A percentile compares a stretch with the other conserved stretches of the same genome.
phyloP scores from a whole-genome alignment of 2,113 vertebrate species.

The Apistogramma diplotaenia region DNA sequence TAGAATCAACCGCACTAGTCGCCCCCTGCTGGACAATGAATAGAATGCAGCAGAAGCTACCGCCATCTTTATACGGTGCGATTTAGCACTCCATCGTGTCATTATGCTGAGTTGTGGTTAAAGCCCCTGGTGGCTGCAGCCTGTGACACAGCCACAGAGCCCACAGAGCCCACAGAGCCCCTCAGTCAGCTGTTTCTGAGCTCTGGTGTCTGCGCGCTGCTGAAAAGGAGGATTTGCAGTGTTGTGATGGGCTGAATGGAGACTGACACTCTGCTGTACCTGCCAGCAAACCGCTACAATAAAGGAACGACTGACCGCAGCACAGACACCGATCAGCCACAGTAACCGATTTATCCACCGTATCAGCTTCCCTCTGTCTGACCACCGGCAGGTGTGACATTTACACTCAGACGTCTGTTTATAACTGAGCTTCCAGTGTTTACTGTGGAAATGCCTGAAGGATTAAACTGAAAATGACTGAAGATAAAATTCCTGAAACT shows the following conservation, averaged over 20 bases:
- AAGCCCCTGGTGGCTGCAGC: not conserved
- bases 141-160: not conserved
- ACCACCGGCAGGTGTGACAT: not conserved
- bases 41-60: not conserved
- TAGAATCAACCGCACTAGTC: not conserved
- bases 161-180: conserved; percentile 1
- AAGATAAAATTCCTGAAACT: not conserved
- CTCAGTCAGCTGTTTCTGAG: conserved; percentile 42
- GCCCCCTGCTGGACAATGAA: not conserved
- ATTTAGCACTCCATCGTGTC: not conserved
- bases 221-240: conserved; percentile 47
- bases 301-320: not conserved
- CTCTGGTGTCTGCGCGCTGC: not conserved
- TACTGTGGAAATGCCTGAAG: not conserved
- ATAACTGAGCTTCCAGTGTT: not conserved
- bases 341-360: not conserved
- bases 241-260: conserved; percentile 1
- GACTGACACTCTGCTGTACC: conserved; percentile 12
- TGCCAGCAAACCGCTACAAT: not conserved
- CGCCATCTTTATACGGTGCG: too few relatives aligned
- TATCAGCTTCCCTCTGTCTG: not conserved
- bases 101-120: not conserved
- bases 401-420: not conserved
- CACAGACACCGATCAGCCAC: not conserved
- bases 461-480: not conserved